A percentile compares a stretch with the other conserved stretches of the same genome.
These are phyloP conservation scores for Neuroscelio doddi DNA, from an alignment of 2,888 invertebrate species.

Conservation along the genomic window DNA sequence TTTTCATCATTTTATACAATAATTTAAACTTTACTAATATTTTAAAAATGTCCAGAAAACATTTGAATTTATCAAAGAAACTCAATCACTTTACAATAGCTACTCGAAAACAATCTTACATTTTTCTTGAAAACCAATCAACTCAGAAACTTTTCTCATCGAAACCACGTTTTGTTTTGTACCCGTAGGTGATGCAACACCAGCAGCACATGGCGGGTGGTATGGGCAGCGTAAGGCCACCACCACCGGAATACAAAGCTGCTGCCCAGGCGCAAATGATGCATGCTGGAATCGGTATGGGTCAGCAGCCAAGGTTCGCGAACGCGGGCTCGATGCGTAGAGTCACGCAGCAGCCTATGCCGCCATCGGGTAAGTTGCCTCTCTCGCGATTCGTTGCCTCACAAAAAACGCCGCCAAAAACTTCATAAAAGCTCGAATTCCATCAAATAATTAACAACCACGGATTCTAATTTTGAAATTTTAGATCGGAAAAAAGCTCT, in stretches of 20 bases:
- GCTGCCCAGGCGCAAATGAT: slow-evolving; percentile 76
- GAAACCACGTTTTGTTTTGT: slow-evolving; percentile 13
- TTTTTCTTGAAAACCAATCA: too few relatives aligned
- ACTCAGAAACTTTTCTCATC: neutral
- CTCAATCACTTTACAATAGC: too few relatives aligned
- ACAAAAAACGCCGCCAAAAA: neutral
- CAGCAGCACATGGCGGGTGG: slow-evolving; percentile 73
- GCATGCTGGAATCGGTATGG: slow-evolving; percentile 73
- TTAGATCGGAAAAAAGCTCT: neutral
- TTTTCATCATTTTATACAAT: too few relatives aligned
- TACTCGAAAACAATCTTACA: too few relatives aligned
- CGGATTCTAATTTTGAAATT: neutral
- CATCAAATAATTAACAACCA: neutral
- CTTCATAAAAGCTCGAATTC: neutral
- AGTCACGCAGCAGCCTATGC: slow-evolving; percentile 82
- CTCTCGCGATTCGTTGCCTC: neutral
- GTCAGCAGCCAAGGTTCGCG: slow-evolving; percentile 72
- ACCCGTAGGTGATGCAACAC: slow-evolving; percentile 63
- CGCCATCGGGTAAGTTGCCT: slow-evolving; percentile 76
- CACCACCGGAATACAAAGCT: slow-evolving; percentile 90
- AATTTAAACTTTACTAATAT: too few relatives aligned
- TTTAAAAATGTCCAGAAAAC: too few relatives aligned
- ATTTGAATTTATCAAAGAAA: too few relatives aligned
- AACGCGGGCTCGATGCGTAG: slow-evolving; percentile 76
- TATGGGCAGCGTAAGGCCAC: slow-evolving; percentile 77